Evolutionary conservation across 2,888 invertebrate genomes (phyloP).

Genomic region (Acleris literana): DNA sequence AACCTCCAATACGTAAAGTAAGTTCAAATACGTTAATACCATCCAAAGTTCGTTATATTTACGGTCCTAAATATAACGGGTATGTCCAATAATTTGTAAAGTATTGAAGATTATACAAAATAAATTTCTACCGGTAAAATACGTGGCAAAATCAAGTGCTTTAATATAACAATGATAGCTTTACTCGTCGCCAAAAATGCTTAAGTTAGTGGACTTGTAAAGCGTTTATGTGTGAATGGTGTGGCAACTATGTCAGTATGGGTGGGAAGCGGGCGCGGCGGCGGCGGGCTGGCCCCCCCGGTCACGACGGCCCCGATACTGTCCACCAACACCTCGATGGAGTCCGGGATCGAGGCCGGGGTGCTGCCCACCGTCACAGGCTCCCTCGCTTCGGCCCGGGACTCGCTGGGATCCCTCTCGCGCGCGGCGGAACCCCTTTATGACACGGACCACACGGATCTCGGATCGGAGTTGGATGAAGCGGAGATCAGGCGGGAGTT

Average conservation of each 20-base stretch:
- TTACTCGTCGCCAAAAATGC: slow-evolving; percentile 19
- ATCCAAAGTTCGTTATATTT: slow-evolving; percentile 22
- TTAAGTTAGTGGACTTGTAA: slow-evolving; percentile 11
- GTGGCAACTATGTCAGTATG: slow-evolving; percentile 76
- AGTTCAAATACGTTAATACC: slow-evolving; percentile 15
- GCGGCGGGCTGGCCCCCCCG: slow-evolving; percentile 62
- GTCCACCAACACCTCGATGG: slow-evolving; percentile 82
- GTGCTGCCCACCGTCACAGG: slow-evolving; percentile 90
- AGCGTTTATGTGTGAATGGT: slow-evolving; percentile 70
- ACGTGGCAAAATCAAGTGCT: slow-evolving; percentile 16
- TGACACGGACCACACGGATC: slow-evolving; percentile 91
- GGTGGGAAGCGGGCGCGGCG: slow-evolving; percentile 74
- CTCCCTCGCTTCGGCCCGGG: slow-evolving; percentile 82
- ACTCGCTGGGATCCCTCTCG: slow-evolving; percentile 84
- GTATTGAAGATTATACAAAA: slow-evolving; percentile 14
- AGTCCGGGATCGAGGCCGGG: slow-evolving; percentile 87
- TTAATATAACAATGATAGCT: slow-evolving; percentile 18
- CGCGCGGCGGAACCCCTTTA: slow-evolving; percentile 86
- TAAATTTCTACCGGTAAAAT: no score
- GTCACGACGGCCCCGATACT: slow-evolving; percentile 70
- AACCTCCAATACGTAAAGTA: background rate
- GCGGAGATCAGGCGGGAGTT: slow-evolving; percentile 89
- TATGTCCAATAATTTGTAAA: slow-evolving; percentile 26
- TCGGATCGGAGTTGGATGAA: slow-evolving; percentile 91
- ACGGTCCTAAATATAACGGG: slow-evolving; percentile 15